Conservation (phyloP, 2,888 invertebrate genomes). For the Sisyra nigra region DNA sequence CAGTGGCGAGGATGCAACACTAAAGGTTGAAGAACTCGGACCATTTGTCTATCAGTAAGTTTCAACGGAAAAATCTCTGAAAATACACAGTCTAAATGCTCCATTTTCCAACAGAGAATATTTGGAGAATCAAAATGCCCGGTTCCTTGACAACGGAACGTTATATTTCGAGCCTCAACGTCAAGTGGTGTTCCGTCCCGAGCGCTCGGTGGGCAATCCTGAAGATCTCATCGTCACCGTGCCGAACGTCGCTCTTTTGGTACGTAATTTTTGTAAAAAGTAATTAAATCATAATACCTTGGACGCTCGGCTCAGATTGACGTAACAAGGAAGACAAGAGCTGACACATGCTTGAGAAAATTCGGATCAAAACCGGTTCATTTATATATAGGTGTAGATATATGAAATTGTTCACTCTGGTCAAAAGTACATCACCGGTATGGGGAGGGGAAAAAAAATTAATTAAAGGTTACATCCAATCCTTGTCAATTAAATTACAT, state of each 20-base stretch:
- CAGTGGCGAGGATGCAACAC: slow-evolving; percentile 41
- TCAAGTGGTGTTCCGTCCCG: slow-evolving; percentile 38
- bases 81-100: too few relatives aligned
- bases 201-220: slow-evolving; percentile 49
- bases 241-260: slow-evolving; percentile 57
- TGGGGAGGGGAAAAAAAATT: too few relatives aligned
- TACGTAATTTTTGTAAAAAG: slow-evolving; percentile 26
- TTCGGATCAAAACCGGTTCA: too few relatives aligned
- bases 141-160: slow-evolving; percentile 45
- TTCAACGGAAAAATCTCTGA: slow-evolving; percentile 1
- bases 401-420: too few relatives aligned
- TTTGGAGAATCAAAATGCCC: slow-evolving; percentile 47
- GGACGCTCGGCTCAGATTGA: not conserved
- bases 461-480: too few relatives aligned
- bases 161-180: slow-evolving; percentile 46
- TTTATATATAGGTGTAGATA: too few relatives aligned
- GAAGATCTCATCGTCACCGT: slow-evolving; percentile 39
- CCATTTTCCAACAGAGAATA: slow-evolving; percentile 36
- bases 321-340: not conserved
- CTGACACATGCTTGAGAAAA: too few relatives aligned
- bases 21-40: slow-evolving; percentile 56
- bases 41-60: slow-evolving; percentile 71
- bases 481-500: too few relatives aligned
- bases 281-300: not conserved
- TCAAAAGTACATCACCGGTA: too few relatives aligned